Conservation (phyloP, 2,113 vertebrate species). For the Scomber colias region DNA sequence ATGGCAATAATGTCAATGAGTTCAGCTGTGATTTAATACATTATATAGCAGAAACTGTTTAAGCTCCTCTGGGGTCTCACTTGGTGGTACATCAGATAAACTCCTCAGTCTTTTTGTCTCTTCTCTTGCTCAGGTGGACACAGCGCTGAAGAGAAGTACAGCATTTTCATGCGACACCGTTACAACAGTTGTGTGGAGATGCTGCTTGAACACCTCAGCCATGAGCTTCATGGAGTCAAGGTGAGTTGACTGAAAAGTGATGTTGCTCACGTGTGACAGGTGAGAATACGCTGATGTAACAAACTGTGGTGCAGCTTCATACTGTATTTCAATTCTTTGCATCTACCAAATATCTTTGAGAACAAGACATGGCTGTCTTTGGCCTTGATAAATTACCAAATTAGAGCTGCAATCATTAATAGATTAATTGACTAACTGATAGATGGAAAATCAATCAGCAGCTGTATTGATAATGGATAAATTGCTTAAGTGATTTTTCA, state of each 20-base stretch:
- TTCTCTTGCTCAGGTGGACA: conserved; percentile 63
- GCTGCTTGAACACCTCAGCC: conserved; percentile 86
- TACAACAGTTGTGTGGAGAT: conserved; percentile 88
- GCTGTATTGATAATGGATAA: no score
- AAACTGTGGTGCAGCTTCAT: not conserved
- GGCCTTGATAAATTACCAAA: no score
- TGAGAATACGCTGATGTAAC: not conserved
- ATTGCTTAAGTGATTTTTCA: no score
- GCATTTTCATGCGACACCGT: conserved; percentile 92
- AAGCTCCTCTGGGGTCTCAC: not conserved
- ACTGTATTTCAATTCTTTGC: no score
- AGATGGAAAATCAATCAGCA: no score
- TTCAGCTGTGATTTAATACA: no score
- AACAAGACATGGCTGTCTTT: no score
- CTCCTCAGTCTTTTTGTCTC: not conserved
- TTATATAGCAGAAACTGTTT: no score
- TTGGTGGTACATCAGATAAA: not conserved
- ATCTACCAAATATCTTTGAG: not conserved
- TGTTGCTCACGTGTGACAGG: no score
- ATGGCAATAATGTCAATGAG: no score
- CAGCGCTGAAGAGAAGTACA: conserved; percentile 88
- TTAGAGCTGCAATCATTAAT: no score
- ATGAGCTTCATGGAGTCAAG: conserved; percentile 84
- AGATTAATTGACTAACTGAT: no score
- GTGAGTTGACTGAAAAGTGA: conserved; percentile 75